Evolutionary conservation across 2,888 invertebrate species (phyloP).

Genomic region (Rotaria magnacalcarata): DNA sequence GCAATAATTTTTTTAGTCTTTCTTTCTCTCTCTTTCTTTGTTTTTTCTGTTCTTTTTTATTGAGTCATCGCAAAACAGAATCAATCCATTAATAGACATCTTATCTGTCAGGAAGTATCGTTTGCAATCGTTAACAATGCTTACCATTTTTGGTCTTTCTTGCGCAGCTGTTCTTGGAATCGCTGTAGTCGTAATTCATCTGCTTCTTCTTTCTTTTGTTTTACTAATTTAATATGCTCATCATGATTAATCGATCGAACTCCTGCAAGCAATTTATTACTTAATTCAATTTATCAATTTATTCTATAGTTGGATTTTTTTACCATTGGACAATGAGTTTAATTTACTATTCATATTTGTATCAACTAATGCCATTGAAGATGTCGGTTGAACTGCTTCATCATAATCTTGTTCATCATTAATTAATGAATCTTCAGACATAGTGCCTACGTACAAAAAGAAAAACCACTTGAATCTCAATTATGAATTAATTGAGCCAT

Average conservation of each 20-base stretch:
- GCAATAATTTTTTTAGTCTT: neutral
- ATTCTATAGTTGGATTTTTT: neutral
- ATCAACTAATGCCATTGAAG: neutral
- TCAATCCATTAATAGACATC: neutral
- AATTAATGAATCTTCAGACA: constrained; percentile 32
- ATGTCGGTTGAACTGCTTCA: neutral
- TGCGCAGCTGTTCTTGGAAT: neutral
- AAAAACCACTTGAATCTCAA: neutral
- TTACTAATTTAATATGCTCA: constrained; percentile 29
- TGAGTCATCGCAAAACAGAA: neutral
- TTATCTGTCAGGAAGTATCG: neutral
- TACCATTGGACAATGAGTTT: neutral
- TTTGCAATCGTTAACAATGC: neutral
- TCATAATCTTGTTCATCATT: neutral
- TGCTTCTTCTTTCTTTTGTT: constrained; percentile 32
- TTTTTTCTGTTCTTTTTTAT: neutral
- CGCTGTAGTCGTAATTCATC: neutral
- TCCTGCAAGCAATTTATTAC: neutral
- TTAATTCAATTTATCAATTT: neutral
- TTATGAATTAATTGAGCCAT: neutral
- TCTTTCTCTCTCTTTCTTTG: neutral
- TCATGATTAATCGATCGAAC: neutral
- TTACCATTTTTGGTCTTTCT: constrained; percentile 35
- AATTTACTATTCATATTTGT: neutral
- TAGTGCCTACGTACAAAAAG: neutral